Conservation (phyloP, 92 coral and sea anemone genomes). For the Meandrina meandrites region DNA sequence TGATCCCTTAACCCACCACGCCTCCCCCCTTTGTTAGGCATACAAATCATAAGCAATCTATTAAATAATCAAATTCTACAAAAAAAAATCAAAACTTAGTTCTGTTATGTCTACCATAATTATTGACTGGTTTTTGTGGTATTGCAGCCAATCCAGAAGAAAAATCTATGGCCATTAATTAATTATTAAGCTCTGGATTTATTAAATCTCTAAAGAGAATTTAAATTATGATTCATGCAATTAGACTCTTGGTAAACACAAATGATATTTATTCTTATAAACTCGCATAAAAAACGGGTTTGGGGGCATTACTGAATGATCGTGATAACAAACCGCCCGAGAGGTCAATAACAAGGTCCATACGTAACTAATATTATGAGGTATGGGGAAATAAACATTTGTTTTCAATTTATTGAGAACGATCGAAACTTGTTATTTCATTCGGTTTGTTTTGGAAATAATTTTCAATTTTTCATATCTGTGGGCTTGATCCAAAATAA, state of each 20-base stretch:
- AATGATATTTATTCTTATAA: background rate
- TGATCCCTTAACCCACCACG: too few species aligned
- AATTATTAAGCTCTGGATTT: background rate
- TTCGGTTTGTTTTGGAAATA: conserved; percentile 12
- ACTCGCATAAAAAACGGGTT: conserved; percentile 18
- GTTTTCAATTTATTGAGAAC: background rate
- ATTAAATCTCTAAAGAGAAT: background rate
- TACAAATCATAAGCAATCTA: too few species aligned
- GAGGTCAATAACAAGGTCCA: conserved; percentile 14
- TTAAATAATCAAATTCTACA: too few species aligned
- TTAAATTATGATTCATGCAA: background rate
- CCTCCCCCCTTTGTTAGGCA: too few species aligned
- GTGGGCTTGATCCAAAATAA: background rate
- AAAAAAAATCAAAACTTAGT: too few species aligned
- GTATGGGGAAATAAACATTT: background rate
- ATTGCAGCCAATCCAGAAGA: too few species aligned
- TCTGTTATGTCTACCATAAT: too few species aligned
- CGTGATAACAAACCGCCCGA: background rate
- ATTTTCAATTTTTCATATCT: background rate
- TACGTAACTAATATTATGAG: background rate
- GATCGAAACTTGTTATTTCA: background rate
- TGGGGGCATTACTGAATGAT: background rate
- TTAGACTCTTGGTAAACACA: conserved; percentile 5
- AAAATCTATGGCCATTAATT: too few species aligned
- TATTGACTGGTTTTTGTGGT: too few species aligned